These are phyloP conservation scores for Tetrao urogallus DNA, from an alignment of 2,113 vertebrate species.

Conservation along the genomic window DNA sequence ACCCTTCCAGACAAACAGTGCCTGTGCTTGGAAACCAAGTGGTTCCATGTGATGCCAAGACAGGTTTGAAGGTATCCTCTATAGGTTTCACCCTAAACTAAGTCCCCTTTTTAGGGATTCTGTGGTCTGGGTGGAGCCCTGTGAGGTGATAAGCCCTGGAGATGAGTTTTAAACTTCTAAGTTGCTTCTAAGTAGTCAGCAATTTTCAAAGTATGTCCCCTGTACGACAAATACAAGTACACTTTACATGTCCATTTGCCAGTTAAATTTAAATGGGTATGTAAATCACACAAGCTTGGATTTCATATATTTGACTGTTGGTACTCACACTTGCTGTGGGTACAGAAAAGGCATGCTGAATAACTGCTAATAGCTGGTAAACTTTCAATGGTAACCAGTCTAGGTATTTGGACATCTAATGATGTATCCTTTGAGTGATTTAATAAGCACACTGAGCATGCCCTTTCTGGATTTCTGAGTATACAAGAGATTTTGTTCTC, in stretches of 20 bases:
- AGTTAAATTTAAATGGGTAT: background rate
- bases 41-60: background rate
- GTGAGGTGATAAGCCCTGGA: background rate
- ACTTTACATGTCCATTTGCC: background rate
- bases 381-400: background rate
- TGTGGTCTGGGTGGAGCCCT: background rate
- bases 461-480: background rate
- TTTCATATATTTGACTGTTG: background rate
- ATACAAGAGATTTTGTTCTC: background rate
- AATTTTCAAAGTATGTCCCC: background rate
- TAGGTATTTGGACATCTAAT: background rate
- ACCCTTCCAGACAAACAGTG: background rate
- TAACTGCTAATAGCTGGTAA: background rate
- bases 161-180: background rate
- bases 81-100: background rate
- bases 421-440: background rate
- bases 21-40: background rate
- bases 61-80: background rate
- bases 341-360: background rate
- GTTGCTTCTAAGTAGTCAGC: background rate
- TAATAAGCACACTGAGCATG: background rate
- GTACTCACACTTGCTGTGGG: background rate
- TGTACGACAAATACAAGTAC: background rate
- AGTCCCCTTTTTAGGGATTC: fast-evolving
- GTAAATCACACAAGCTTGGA: background rate